Percentiles rank a stretch among this genome's conserved stretches.
Evolutionary conservation across 2,888 invertebrate species (phyloP).

Genomic region (Drosophila vallismaia): DNA sequence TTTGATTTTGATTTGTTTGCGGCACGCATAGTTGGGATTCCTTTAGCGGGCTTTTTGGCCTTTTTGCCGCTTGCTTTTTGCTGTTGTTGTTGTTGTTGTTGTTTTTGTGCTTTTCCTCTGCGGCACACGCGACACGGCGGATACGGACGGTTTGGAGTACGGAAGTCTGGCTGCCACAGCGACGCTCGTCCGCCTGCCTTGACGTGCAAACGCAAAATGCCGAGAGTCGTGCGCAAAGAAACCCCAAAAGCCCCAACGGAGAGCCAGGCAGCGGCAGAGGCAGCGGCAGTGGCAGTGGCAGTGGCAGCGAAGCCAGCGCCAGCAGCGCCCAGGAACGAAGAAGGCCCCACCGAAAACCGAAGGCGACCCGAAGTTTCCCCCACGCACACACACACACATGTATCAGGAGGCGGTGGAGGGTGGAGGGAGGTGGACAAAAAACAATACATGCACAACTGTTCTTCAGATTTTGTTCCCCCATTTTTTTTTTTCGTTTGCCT

Average conservation of each 20-base stretch:
- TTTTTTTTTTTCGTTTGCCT: slow-evolving; percentile 51
- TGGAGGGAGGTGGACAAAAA: slow-evolving; percentile 6
- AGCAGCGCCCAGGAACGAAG: slow-evolving; percentile 47
- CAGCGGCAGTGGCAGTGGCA: slow-evolving; percentile 25
- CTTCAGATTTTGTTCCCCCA: not conserved
- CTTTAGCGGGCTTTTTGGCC: slow-evolving; percentile 38
- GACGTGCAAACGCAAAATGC: slow-evolving; percentile 78
- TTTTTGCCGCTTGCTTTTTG: slow-evolving; percentile 2
- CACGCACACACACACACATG: slow-evolving; percentile 22
- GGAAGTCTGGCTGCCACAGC: slow-evolving; percentile 22
- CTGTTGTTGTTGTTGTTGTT: not conserved
- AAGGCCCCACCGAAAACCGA: slow-evolving; percentile 58
- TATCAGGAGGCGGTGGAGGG: not conserved
- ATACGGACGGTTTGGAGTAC: slow-evolving; percentile 4
- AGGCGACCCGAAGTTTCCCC: slow-evolving; percentile 60
- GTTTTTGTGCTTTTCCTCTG: not conserved
- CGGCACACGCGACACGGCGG: slow-evolving; percentile 37
- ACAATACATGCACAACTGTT: slow-evolving; percentile 15
- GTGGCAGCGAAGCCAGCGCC: slow-evolving; percentile 15
- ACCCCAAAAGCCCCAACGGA: slow-evolving; percentile 66
- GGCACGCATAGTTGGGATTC: slow-evolving; percentile 36
- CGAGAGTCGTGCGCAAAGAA: slow-evolving; percentile 76
- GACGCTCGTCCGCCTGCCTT: slow-evolving; percentile 68
- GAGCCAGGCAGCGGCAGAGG: slow-evolving; percentile 35
- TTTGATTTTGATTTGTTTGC: slow-evolving; percentile 43